Base-by-base conservation (phyloP, 2,888 invertebrate species). In the Lacanobia oleracea region DNA sequence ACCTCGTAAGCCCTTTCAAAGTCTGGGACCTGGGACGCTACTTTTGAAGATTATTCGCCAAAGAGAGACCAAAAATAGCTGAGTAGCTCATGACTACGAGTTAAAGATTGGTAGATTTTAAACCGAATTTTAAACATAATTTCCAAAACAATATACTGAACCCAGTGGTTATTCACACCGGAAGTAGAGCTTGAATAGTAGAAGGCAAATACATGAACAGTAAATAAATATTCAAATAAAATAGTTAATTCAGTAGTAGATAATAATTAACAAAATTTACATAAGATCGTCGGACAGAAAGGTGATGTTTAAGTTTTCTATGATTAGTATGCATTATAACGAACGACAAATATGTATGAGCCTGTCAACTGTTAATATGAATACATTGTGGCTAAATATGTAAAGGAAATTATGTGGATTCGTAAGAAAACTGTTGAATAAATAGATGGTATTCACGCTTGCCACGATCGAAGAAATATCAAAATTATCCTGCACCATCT, bases 341-440 rank as follows among this genome's bases (percentile, higher is more conserved):
- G 21, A 68, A 51, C 54, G 63, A 82, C 67, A 68, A 76, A 77
- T 81, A 77, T 79, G 65, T 77, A 82, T 82, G 78, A 81, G 61
- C 18, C 67, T 81, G 77, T 81, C 79, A 72, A 77, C 65, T 50
- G 62, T 51, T 54, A 67, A 66, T 73, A 78, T 64, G 48, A 80
- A 80, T 67, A 73, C 56, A 60, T 53, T 78, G 57, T 77, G 16
- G 33, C 72, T 79, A 79, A 72, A 81, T 77, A 77, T 77, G 57
- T 72, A 76, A 77, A 81, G 67, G 48, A 57, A 56, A 62, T 78
- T 69, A 78, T 81, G 40, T 65, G 69, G 50, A 65, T 81, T 76
- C 63, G 59, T 63, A 61, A 61, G 64, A 72, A 76, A 71, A 51
- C 71, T 67, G 60, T 67, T 73, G 48, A 65, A 70, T 78, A 78